These are phyloP conservation scores for Steinernema hermaphroditum DNA, from an alignment of 2,888 invertebrate species.

Conservation along the genomic window DNA sequence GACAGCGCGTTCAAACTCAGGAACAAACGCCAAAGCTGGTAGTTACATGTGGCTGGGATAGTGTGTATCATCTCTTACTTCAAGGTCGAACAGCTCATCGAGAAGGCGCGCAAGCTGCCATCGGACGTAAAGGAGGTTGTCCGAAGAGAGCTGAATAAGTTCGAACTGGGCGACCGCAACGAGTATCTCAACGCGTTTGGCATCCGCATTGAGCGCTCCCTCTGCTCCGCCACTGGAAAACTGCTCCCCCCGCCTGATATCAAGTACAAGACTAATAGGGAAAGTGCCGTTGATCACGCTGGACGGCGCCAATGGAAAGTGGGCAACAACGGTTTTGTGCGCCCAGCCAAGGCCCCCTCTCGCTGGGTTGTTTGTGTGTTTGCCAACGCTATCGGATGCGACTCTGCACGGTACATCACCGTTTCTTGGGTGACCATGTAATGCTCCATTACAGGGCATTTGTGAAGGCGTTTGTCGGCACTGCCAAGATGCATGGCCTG, in stretches of 20 bases:
- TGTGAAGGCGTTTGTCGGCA: neutral
- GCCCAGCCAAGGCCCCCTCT: neutral
- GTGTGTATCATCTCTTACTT: neutral
- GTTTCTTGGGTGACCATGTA: too few species aligned
- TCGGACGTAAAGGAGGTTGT: neutral
- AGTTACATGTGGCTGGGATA: too few species aligned
- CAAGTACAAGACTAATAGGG: neutral
- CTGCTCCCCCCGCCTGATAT: neutral
- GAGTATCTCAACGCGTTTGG: neutral
- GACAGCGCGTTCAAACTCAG: neutral
- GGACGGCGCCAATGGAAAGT: conserved; percentile 1
- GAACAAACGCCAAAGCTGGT: conserved; percentile 15
- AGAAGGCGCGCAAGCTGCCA: neutral
- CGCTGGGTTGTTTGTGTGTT: neutral
- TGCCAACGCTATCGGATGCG: neutral
- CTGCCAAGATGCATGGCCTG: neutral
- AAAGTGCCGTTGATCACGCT: neutral
- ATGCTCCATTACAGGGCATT: neutral
- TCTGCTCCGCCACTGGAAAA: neutral
- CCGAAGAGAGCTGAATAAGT: neutral
- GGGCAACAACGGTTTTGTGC: neutral
- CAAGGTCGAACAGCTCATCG: conserved; percentile 5
- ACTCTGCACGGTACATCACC: neutral
- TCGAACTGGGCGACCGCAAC: neutral
- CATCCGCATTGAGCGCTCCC: neutral